Conservation (phyloP, 2,113 vertebrate genomes). For the Lamprologus speciosus region DNA sequence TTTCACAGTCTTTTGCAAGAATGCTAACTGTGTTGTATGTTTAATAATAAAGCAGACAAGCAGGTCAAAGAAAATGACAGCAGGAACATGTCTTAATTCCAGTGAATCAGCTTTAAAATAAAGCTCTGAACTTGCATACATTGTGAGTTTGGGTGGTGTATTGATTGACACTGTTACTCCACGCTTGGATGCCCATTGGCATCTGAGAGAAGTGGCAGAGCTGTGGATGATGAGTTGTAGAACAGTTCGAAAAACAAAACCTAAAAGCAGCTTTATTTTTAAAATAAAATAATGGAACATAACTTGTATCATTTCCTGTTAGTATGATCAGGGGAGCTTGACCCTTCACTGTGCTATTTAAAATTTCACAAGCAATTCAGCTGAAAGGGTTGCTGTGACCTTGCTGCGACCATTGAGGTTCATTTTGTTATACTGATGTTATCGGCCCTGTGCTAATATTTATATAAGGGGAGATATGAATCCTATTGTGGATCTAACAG, state of each 20-base stretch:
- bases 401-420: background rate
- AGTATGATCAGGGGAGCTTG: background rate
- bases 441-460: constrained; percentile 5
- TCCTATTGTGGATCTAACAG: background rate
- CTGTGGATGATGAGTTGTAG: background rate
- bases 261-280: background rate
- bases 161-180: background rate
- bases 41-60: background rate
- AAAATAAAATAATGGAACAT: background rate
- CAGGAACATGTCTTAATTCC: background rate
- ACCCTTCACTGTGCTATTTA: background rate
- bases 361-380: background rate
- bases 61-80: background rate
- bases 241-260: background rate
- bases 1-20: background rate
- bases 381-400: constrained; percentile 18
- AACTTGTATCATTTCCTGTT: background rate
- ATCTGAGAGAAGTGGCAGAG: background rate
- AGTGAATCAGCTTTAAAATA: background rate
- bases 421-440: background rate
- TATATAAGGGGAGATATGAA: background rate
- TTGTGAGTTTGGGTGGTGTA: background rate
- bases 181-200: background rate
- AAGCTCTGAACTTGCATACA: background rate
- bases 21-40: background rate